Percentiles rank a stretch among this genome's conserved stretches.
Conservation (phyloP, 1,140 invertebrate genomes). For the Orchesella cincta region DNA sequence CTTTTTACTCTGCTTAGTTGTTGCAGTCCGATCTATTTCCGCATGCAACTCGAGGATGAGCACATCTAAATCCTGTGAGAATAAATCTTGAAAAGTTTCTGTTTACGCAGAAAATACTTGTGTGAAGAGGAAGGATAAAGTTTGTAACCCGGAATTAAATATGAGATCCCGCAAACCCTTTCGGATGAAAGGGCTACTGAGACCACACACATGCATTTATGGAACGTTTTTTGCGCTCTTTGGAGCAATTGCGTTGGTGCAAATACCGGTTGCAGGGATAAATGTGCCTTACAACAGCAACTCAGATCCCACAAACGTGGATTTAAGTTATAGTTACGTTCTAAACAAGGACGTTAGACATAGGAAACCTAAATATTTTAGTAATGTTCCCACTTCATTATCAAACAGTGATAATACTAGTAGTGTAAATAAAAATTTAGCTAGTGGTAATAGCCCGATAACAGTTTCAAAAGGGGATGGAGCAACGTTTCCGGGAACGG, state of each 20-base stretch:
- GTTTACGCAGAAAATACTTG: too few relatives aligned
- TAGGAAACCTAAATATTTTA: constrained; percentile 23
- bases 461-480: background rate
- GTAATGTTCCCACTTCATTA: background rate
- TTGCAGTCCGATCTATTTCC: too few relatives aligned
- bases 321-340: constrained; percentile 49
- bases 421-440: background rate
- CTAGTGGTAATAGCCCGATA: background rate
- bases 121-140: too few relatives aligned
- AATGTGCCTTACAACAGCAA: constrained; percentile 18
- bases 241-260: constrained; percentile 9
- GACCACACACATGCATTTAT: too few relatives aligned
- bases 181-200: background rate
- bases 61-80: too few relatives aligned
- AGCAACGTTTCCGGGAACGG: background rate
- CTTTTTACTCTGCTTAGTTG: too few relatives aligned
- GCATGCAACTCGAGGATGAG: too few relatives aligned
- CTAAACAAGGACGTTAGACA: constrained; percentile 46
- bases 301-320: constrained; percentile 35
- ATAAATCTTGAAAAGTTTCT: too few relatives aligned
- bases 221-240: background rate
- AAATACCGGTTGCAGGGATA: constrained; percentile 9
- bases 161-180: constrained; percentile 5
- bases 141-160: background rate
- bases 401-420: background rate